Percentiles rank a stretch among this genome's conserved stretches.
Evolutionary conservation across 2,113 vertebrate genomes (phyloP).

Genomic region (Centrocercus urophasianus): DNA sequence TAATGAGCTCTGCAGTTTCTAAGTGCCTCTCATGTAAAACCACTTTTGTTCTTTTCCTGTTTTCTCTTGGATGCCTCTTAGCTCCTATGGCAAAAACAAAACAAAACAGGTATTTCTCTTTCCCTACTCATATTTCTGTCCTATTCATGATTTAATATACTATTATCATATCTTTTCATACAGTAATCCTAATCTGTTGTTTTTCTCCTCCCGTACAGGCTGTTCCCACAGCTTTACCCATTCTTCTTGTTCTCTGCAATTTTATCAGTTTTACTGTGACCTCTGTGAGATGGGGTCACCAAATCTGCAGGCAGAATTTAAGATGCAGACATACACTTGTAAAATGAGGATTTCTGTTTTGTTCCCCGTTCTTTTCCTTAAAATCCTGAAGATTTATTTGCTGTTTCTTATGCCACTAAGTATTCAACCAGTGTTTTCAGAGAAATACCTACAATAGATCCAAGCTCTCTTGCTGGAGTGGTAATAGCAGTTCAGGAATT

Average conservation of each 20-base stretch:
- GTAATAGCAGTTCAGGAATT: slow-evolving; percentile 7
- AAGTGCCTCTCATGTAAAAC: background rate
- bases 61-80: background rate
- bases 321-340: background rate
- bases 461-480: background rate
- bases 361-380: background rate
- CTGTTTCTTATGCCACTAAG: background rate
- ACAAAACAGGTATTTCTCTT: background rate
- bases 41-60: background rate
- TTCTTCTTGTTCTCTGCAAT: background rate
- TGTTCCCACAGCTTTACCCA: background rate
- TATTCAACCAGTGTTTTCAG: background rate
- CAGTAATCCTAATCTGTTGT: background rate
- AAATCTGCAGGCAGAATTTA: background rate
- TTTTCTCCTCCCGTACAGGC: background rate
- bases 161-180: background rate
- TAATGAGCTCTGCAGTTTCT: background rate
- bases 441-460: background rate
- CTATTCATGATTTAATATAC: background rate
- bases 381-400: background rate
- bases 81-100: background rate
- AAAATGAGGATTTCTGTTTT: background rate
- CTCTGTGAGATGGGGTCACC: slow-evolving; percentile 32
- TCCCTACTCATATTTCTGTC: background rate
- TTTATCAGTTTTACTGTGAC: slow-evolving; percentile 8